Base-by-base conservation (phyloP, 2,888 invertebrate species). In the Baronia brevicornis region DNA sequence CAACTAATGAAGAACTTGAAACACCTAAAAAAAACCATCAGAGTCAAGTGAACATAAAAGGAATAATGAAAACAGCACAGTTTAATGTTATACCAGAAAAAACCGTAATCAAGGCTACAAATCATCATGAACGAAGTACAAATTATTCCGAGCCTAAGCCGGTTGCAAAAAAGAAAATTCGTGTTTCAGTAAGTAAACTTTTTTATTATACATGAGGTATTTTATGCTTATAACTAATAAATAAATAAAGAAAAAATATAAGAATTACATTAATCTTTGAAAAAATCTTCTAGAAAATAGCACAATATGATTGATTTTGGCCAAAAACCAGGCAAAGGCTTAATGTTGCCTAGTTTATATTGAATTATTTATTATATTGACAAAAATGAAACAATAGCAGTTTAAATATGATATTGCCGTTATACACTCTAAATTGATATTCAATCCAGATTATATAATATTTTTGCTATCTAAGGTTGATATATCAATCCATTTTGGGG, bases 91-190 rank as follows among this genome's bases (percentile, higher is more conserved):
- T 5, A 9, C 7, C 8, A 18, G 10, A 23, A 13, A 8, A 11
- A 11, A n/a, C n/a, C n/a, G n/a, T n/a, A n/a, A n/a, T n/a, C n/a
- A 33, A 18, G 17, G 3, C 12, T 7, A 22, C 17, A 28, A 5
- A 19, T 12, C 19, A 3, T 13, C 6, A 13, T 6, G 29, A 34
- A 15, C 5, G 22, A 9, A 23, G 9, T 23, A 38, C 7, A 18
- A 33, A 28, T 9, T 10, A 43, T 14, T 36, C 39, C 2, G 37
- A 46, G n/a, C 55, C 60, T 4, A 79, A 72, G 46, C 80, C 79
- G 12, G 60, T 73, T 10, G 79, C 75, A 4, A 79, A 70, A 46
- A 84, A 82, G 49, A 84, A 84, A 47, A 54, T 68, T 2, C 64
- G 64, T 51, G 72, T 79, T 17, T 54, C 70, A 21, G 80, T 82